Evolutionary conservation across 2,888 invertebrate genomes (phyloP).

Genomic region (Acheta domesticus): DNA sequence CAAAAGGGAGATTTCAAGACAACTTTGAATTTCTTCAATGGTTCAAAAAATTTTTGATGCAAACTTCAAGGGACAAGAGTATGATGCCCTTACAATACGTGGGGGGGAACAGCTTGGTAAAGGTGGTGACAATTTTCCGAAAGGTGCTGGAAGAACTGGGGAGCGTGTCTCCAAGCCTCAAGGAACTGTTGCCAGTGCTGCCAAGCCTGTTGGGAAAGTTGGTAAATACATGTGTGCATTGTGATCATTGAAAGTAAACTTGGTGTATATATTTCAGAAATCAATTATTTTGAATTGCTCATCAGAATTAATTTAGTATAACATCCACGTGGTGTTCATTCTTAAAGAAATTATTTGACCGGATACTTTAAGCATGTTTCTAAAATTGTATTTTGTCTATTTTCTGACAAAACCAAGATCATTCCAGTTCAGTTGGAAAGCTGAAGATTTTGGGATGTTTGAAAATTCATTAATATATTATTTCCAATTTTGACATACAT

Average conservation of each 20-base stretch:
- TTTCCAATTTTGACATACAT: no score
- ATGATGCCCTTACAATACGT: slow-evolving; percentile 84
- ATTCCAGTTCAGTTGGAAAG: no score
- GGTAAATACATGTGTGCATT: slow-evolving; percentile 31
- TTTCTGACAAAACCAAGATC: no score
- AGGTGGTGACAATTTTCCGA: slow-evolving; percentile 61
- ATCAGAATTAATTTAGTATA: no score
- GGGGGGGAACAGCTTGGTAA: slow-evolving; percentile 82
- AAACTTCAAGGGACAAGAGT: slow-evolving; percentile 92
- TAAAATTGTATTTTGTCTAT: no score
- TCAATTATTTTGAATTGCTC: no score
- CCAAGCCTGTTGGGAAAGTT: slow-evolving; percentile 49
- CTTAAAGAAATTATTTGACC: no score
- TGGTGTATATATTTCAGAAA: no score
- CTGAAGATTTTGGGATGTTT: no score
- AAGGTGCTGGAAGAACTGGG: slow-evolving; percentile 44
- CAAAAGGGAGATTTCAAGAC: slow-evolving; percentile 98
- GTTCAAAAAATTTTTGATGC: slow-evolving; percentile 99
- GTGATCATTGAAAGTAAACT: background rate
- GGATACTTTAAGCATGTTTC: no score
- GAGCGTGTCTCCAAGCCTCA: slow-evolving; percentile 28
- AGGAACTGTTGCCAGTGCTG: slow-evolving; percentile 44
- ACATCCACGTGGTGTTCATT: no score
- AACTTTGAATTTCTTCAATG: slow-evolving; percentile 99
- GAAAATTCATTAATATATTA: no score